Conservation (phyloP, 2,888 invertebrate genomes). For the Spisula subtruncata region DNA sequence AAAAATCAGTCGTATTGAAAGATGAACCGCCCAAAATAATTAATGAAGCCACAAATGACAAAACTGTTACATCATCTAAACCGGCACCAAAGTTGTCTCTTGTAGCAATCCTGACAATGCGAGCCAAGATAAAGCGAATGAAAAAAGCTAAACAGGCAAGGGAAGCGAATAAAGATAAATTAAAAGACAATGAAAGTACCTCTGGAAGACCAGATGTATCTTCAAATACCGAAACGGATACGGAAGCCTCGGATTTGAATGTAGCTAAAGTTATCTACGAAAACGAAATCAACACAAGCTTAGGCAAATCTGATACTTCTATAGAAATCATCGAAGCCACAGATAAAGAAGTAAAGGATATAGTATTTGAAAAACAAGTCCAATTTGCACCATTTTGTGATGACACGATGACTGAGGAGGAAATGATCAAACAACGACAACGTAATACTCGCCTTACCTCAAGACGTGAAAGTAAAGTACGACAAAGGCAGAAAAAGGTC, state of each 20-base stretch:
- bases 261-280: conserved; percentile 78
- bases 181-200: conserved; percentile 29
- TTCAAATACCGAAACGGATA: conserved; percentile 44
- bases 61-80: conserved; percentile 35
- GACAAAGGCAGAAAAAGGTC: conserved; percentile 82
- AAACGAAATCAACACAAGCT: conserved; percentile 80
- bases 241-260: conserved; percentile 45
- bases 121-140: conserved; percentile 62
- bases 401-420: conserved; percentile 78
- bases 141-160: conserved; percentile 63
- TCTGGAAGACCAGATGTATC: conserved; percentile 38
- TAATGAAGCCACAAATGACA: conserved; percentile 3
- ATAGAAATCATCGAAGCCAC: conserved; percentile 79
- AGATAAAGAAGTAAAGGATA: conserved; percentile 75
- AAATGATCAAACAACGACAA: conserved; percentile 74
- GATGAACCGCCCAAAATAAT: not conserved
- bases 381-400: conserved; percentile 77
- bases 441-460: conserved; percentile 71
- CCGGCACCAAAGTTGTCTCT: conserved; percentile 65
- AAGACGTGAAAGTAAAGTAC: conserved; percentile 82
- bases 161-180: conserved; percentile 24
- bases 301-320: conserved; percentile 76
- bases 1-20: not conserved
- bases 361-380: conserved; percentile 74
- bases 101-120: conserved; percentile 68